phyloP scores from a whole-genome alignment of 1,140 invertebrate species.

The Alviniconcha marisindica region DNA sequence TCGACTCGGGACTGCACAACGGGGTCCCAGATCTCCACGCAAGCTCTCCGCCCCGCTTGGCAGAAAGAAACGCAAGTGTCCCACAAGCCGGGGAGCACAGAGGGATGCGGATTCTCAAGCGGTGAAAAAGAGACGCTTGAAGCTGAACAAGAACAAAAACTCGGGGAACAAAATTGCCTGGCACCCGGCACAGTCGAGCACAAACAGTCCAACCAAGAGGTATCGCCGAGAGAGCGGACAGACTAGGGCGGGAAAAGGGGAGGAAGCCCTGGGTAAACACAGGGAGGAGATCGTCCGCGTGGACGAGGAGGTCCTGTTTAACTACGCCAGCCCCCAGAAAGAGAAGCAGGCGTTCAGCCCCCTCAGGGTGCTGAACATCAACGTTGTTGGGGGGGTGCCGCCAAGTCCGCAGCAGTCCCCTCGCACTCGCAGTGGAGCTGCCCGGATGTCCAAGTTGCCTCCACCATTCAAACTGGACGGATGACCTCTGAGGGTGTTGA shows the following conservation, averaged over 20 bases:
- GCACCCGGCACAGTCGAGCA: neutral
- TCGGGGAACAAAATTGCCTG: neutral
- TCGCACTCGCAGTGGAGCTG: neutral
- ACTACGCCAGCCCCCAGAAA: slow-evolving; percentile 20
- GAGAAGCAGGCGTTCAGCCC: slow-evolving; percentile 4
- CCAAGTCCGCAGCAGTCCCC: neutral
- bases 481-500: neutral
- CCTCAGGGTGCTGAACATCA: neutral
- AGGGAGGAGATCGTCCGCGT: neutral
- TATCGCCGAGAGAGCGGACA: neutral
- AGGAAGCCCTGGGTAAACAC: neutral
- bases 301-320: slow-evolving; percentile 26
- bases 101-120: neutral
- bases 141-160: slow-evolving; percentile 29
- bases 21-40: neutral
- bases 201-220: neutral
- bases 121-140: neutral
- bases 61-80: neutral
- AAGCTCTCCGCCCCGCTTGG: neutral
- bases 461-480: neutral
- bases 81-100: neutral
- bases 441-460: no score
- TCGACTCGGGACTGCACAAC: neutral
- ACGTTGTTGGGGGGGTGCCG: neutral
- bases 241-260: neutral